Conservation (phyloP, 2,113 vertebrate genomes). For the Odobenus rosmarus region DNA sequence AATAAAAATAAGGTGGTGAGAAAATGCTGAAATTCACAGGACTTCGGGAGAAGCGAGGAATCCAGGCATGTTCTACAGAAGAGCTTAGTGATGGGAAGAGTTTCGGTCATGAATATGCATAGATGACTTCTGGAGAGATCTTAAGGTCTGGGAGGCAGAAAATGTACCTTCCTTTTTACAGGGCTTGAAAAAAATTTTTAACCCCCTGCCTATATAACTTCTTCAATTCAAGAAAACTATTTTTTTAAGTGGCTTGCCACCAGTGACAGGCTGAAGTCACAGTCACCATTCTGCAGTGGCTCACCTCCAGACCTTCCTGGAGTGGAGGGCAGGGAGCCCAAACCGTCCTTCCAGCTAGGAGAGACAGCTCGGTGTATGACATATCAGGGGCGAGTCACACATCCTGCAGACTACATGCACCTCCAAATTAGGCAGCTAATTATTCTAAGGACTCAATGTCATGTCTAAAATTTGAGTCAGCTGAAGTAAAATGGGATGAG, state of each 20-base stretch:
- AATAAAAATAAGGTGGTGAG: not conserved
- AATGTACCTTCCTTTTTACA: not conserved
- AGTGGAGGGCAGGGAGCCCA: not conserved
- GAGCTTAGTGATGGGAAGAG: not conserved
- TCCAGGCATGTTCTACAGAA: not conserved
- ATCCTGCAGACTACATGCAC: not conserved
- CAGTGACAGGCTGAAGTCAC: not conserved
- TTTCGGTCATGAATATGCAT: not conserved
- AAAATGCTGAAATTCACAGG: not conserved
- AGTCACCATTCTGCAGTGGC: not conserved
- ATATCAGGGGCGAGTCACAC: not conserved
- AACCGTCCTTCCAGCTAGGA: not conserved
- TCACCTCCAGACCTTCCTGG: not conserved
- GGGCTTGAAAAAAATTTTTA: not conserved
- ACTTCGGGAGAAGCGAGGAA: not conserved
- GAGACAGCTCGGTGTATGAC: not conserved
- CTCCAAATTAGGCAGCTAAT: slow-evolving; percentile 50
- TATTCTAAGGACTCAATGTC: slow-evolving; percentile 32
- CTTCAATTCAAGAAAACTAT: not conserved
- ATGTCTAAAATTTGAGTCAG: slow-evolving; percentile 45
- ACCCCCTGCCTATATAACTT: not conserved
- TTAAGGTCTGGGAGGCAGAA: not conserved
- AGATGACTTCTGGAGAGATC: not conserved
- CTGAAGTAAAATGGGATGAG: not conserved
- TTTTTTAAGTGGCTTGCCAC: not conserved